A percentile compares a stretch with the other conserved stretches of the same genome.
Evolutionary conservation across 1,140 invertebrate species (phyloP).

Genomic region (Homarus americanus): DNA sequence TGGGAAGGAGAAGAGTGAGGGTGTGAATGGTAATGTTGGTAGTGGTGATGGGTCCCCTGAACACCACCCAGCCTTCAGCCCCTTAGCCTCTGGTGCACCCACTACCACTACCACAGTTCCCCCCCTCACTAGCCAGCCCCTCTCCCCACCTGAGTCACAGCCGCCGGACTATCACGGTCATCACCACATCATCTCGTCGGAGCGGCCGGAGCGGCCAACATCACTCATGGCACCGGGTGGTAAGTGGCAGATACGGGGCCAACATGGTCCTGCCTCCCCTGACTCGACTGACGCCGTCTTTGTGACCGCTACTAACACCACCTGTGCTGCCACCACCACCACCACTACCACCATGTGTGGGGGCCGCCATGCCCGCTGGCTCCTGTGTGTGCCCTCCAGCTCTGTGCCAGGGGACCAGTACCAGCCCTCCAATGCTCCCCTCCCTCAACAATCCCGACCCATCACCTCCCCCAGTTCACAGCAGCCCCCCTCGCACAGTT

Average conservation of each 20-base stretch:
- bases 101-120: slow-evolving; percentile 74
- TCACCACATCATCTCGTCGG: slow-evolving; percentile 80
- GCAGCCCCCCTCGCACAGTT: slow-evolving; percentile 33
- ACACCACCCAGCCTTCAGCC: slow-evolving; percentile 68
- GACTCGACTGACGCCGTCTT: slow-evolving; percentile 49
- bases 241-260: slow-evolving; percentile 63
- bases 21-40: slow-evolving; percentile 82
- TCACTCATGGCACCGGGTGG: slow-evolving; percentile 67
- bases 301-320: slow-evolving; percentile 63
- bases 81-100: slow-evolving; percentile 76
- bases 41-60: slow-evolving; percentile 81
- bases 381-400: slow-evolving; percentile 69
- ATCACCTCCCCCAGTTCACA: slow-evolving; percentile 46
- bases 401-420: slow-evolving; percentile 68
- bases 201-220: slow-evolving; percentile 63
- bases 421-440: slow-evolving; percentile 59
- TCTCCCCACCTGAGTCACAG: slow-evolving; percentile 76
- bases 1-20: slow-evolving; percentile 93
- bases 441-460: slow-evolving; percentile 40
- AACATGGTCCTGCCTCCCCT: slow-evolving; percentile 31
- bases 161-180: slow-evolving; percentile 86
- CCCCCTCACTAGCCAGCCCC: slow-evolving; percentile 51
- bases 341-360: slow-evolving; percentile 69
- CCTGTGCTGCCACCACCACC: slow-evolving; percentile 51
- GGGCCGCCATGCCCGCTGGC: slow-evolving; percentile 71